Percentiles rank a stretch among this genome's conserved stretches.
Evolutionary conservation across 1,140 invertebrate species (phyloP).

Genomic region (Proctacanthus coquilletti): DNA sequence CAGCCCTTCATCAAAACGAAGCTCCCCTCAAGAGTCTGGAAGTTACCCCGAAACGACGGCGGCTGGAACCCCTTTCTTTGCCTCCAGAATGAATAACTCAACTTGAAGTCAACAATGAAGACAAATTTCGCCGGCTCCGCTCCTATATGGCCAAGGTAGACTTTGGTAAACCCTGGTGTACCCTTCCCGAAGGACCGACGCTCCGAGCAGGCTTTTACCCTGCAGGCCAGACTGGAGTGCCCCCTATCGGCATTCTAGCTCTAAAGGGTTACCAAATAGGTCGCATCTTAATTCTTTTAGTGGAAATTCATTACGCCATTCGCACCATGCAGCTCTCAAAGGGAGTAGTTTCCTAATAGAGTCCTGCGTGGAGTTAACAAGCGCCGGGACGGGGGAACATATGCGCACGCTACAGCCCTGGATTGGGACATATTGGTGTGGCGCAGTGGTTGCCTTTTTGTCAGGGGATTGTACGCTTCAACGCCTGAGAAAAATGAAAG

Average conservation of each 20-base stretch:
- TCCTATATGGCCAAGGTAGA: background rate
- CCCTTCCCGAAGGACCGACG: too few species aligned
- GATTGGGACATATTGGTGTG: background rate
- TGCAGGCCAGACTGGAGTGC: background rate
- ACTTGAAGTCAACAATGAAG: slow-evolving; percentile 1
- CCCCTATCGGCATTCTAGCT: background rate
- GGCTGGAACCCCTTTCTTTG: too few species aligned
- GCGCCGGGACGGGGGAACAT: background rate
- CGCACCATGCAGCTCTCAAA: background rate
- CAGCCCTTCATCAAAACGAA: background rate
- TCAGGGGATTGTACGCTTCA: slow-evolving; percentile 4
- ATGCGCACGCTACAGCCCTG: background rate
- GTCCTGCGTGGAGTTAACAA: background rate
- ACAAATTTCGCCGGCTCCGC: background rate
- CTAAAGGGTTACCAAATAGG: background rate
- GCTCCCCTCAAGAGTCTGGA: too few species aligned
- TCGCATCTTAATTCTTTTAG: background rate
- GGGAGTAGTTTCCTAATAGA: background rate
- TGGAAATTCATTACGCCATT: background rate
- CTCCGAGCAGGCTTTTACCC: too few species aligned
- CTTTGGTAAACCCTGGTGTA: too few species aligned
- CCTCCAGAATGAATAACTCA: background rate
- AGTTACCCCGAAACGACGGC: too few species aligned
- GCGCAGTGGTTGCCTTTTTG: background rate
- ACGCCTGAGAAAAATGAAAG: slow-evolving; percentile 1